A percentile compares a stretch with the other conserved stretches of the same genome.
These are phyloP conservation scores for Tauraco erythrolophus DNA, from an alignment of 2,113 vertebrate genomes.

Conservation along the genomic window DNA sequence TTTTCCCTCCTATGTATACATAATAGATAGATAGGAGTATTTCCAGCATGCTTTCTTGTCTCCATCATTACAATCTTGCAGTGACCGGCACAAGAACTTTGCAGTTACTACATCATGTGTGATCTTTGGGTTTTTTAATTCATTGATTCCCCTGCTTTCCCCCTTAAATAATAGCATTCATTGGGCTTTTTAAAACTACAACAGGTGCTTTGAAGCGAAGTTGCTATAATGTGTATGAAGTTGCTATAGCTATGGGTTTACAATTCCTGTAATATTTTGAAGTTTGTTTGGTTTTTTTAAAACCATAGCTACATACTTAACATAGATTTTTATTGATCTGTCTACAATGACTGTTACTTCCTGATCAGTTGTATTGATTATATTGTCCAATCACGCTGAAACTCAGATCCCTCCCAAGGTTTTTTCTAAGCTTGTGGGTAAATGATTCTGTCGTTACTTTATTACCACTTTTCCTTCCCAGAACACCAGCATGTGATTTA, in stretches of 20 bases:
- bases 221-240: neutral
- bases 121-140: neutral
- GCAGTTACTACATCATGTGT: neutral
- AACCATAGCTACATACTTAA: neutral
- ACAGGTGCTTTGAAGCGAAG: neutral
- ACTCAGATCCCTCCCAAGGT: neutral
- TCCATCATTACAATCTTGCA: neutral
- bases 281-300: neutral
- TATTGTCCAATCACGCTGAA: neutral
- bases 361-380: neutral
- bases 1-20: accelerated
- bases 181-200: neutral
- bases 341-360: neutral
- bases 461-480: neutral
- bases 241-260: neutral
- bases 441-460: neutral
- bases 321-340: neutral
- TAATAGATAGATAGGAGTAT: neutral
- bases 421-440: neutral
- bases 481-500: neutral
- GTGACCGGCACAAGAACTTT: neutral
- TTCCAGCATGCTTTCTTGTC: neutral
- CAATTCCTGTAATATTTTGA: neutral
- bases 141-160: neutral
- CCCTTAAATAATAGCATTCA: neutral